Evolutionary conservation across 2,888 invertebrate species (phyloP).

Genomic region (Hetaerina titia): DNA sequence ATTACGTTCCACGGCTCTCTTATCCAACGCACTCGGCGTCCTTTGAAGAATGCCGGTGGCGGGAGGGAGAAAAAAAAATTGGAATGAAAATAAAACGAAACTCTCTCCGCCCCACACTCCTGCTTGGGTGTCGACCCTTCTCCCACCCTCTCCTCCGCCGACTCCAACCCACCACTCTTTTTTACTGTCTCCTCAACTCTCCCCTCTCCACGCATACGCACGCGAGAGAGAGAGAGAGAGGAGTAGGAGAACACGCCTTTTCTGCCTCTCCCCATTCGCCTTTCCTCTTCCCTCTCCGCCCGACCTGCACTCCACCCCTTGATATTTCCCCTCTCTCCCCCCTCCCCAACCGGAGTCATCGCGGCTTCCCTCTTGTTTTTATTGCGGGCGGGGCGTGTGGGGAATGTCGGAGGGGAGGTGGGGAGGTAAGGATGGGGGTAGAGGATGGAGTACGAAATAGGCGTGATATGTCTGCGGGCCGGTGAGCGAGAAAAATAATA

Average conservation of each 20-base stretch:
- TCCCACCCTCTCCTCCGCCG: background rate
- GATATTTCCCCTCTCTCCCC: background rate
- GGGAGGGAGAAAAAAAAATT: background rate
- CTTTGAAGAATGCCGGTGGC: conserved; percentile 15
- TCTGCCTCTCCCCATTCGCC: background rate
- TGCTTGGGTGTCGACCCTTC: background rate
- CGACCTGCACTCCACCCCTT: background rate
- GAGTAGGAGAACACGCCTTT: background rate
- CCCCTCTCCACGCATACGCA: background rate
- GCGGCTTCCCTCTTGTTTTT: conserved; percentile 22
- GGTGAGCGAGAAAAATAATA: too few relatives aligned
- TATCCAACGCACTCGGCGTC: background rate
- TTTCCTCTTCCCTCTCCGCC: background rate
- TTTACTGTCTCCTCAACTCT: background rate
- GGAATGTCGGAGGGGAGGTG: too few relatives aligned
- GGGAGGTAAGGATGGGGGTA: too few relatives aligned
- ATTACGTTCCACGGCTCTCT: background rate
- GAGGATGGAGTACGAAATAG: too few relatives aligned
- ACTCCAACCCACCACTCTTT: background rate
- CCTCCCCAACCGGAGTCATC: background rate
- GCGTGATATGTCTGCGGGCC: too few relatives aligned
- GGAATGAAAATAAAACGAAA: background rate
- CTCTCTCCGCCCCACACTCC: background rate
- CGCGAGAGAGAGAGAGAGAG: background rate
- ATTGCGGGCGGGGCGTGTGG: background rate